These are phyloP conservation scores for Leptocoma aspasia DNA, from an alignment of 2,113 vertebrate genomes.

Conservation along the genomic window DNA sequence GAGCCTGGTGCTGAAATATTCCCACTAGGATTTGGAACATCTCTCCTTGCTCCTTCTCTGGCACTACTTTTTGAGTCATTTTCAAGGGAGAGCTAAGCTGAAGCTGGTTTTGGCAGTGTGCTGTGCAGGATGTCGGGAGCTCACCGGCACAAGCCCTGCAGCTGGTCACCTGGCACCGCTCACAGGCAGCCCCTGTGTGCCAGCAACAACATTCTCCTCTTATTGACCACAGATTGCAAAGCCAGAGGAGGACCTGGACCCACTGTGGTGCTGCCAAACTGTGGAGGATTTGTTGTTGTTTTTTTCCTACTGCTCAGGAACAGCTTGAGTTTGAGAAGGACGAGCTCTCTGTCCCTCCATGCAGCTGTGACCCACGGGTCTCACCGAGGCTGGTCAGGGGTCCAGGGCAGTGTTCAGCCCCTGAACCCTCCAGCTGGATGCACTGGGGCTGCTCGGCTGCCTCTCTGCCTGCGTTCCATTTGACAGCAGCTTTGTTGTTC, in stretches of 20 bases:
- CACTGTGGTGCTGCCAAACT: neutral
- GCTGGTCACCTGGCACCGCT: neutral
- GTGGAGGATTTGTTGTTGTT: neutral
- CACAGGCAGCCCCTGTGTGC: neutral
- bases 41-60: neutral
- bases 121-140: neutral
- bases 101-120: neutral
- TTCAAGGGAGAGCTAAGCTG: neutral
- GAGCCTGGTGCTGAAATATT: neutral
- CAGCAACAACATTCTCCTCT: neutral
- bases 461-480: neutral
- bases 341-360: neutral
- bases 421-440: neutral
- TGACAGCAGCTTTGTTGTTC: neutral
- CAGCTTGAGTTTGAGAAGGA: neutral
- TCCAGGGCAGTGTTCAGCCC: neutral
- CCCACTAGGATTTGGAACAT: neutral
- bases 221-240: neutral
- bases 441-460: neutral
- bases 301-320: neutral
- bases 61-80: neutral
- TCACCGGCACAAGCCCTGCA: neutral
- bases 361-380: neutral
- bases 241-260: neutral
- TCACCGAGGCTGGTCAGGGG: neutral